Conservation (phyloP, 2,888 invertebrate genomes). For the Yponomeuta cagnagella region DNA sequence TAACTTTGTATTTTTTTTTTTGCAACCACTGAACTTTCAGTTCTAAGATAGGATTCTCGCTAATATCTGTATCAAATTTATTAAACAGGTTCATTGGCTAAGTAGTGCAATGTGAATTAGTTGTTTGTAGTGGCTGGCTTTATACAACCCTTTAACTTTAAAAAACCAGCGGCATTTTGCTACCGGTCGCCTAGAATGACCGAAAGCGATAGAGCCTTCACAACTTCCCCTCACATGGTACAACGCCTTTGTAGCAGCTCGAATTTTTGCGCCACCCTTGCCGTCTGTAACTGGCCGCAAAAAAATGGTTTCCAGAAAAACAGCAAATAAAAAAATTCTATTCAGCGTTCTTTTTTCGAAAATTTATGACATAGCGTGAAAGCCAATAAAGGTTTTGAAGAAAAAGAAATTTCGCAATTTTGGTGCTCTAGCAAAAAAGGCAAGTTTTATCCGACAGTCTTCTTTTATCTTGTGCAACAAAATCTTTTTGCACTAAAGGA, state of each 20-base stretch:
- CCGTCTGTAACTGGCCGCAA: not conserved
- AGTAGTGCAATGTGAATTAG: too few relatives aligned
- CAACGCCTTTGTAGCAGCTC: not conserved
- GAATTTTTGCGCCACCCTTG: not conserved
- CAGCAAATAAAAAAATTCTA: constrained; percentile 37
- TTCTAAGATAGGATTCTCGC: too few relatives aligned
- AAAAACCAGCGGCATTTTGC: constrained; percentile 17
- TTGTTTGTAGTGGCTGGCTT: too few relatives aligned
- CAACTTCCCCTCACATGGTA: not conserved
- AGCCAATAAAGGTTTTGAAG: constrained; percentile 37
- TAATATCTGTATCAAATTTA: too few relatives aligned
- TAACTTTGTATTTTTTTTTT: constrained; percentile 18
- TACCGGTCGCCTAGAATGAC: constrained; percentile 32
- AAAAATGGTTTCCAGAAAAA: not conserved
- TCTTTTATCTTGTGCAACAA: not conserved
- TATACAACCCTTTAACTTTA: too few relatives aligned
- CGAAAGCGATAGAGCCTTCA: not conserved
- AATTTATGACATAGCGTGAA: constrained; percentile 55
- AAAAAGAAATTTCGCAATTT: constrained; percentile 51
- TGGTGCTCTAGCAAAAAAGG: not conserved
- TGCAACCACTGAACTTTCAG: constrained; percentile 22
- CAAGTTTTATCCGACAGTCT: not conserved
- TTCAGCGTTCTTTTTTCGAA: constrained; percentile 44
- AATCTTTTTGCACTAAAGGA: not conserved
- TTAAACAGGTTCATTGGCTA: too few relatives aligned